A percentile compares a stretch with the other conserved stretches of the same genome.
These are phyloP conservation scores for Dryoscopus gambensis DNA, from an alignment of 2,113 vertebrate species.

Conservation along the genomic window DNA sequence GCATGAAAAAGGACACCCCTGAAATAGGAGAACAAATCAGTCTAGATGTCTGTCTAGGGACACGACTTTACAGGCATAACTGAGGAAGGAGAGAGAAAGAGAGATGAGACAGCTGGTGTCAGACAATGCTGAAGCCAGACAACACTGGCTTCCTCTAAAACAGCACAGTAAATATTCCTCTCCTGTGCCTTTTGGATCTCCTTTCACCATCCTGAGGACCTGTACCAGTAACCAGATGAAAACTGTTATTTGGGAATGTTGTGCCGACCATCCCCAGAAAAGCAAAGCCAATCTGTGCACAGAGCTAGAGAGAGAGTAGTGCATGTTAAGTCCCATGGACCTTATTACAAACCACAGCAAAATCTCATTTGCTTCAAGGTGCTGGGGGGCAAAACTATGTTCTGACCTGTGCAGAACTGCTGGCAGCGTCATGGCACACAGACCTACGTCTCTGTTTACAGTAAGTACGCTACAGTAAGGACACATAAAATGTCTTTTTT, in stretches of 20 bases:
- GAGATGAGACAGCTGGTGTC: constrained; percentile 23
- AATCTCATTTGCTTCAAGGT: not conserved
- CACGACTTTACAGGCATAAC: not conserved
- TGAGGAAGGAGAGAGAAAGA: not conserved
- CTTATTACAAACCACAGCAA: not conserved
- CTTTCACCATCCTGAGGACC: not conserved
- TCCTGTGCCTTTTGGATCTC: not conserved
- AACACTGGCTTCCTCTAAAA: not conserved
- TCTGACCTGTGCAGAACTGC: not conserved
- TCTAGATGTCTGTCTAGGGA: not conserved
- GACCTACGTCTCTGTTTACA: not conserved
- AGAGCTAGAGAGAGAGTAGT: not conserved
- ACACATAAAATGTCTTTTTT: not conserved
- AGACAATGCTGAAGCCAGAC: not conserved
- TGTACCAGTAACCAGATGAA: not conserved
- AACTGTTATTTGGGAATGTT: not conserved
- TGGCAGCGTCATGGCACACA: fast-evolving
- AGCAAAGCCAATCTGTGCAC: not conserved
- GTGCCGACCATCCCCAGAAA: not conserved
- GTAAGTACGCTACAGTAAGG: fast-evolving
- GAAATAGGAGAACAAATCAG: not conserved
- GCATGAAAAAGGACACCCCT: constrained; percentile 23
- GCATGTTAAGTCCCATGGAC: not conserved
- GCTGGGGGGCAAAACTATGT: not conserved
- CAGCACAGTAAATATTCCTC: not conserved